Conservation (phyloP, 2,888 invertebrate genomes). For the Mayetiola destructor region DNA sequence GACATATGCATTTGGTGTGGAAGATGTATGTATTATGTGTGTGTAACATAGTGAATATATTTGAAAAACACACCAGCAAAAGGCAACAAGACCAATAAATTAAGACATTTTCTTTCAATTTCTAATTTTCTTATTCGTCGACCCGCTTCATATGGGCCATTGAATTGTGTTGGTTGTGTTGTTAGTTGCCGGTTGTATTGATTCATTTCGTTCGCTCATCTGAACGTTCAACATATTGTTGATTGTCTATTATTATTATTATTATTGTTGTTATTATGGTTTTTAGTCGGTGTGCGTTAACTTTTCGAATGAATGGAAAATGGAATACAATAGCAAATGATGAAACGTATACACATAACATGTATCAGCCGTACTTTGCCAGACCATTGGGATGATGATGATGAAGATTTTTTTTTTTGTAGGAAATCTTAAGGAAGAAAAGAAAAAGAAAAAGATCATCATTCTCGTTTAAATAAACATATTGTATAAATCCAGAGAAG, state of each 20-base stretch:
- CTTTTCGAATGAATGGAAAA: conserved; percentile 6
- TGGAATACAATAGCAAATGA: background rate
- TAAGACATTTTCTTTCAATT: conserved; percentile 12
- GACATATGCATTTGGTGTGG: no score
- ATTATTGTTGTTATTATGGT: no score
- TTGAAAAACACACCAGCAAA: conserved; percentile 3
- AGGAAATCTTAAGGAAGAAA: background rate
- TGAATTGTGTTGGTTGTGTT: background rate
- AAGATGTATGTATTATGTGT: no score
- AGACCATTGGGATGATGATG: no score
- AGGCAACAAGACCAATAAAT: conserved; percentile 5
- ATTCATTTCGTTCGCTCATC: no score
- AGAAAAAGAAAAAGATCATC: background rate
- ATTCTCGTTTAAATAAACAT: conserved; percentile 12
- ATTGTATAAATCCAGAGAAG: background rate
- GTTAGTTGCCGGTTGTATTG: background rate
- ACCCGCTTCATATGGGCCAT: background rate
- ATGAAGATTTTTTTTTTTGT: no score
- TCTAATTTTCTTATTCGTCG: conserved; percentile 1
- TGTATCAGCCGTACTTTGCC: no score
- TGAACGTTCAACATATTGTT: no score
- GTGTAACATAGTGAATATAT: no score
- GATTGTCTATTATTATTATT: no score
- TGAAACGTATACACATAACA: background rate
- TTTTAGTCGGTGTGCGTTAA: background rate